Evolutionary conservation across 2,888 invertebrate genomes (phyloP).

Genomic region (Coleophora deauratella): DNA sequence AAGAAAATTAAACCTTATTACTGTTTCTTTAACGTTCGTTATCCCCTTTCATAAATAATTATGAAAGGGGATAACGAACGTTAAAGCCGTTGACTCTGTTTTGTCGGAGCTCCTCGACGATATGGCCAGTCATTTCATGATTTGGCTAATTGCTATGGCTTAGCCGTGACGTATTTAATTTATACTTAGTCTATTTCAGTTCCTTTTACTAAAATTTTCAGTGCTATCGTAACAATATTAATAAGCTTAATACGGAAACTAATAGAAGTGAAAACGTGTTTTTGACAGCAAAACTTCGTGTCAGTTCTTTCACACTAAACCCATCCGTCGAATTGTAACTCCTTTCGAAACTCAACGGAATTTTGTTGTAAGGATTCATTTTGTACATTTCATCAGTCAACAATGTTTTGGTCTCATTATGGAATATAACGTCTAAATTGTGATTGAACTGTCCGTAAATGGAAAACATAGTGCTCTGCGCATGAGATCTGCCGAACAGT

Average conservation of each 20-base stretch:
- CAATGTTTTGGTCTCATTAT: slow-evolving; percentile 65
- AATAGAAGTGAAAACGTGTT: slow-evolving; percentile 27
- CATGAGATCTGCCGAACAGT: slow-evolving; percentile 77
- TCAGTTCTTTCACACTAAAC: slow-evolving; percentile 31
- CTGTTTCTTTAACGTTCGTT: no score
- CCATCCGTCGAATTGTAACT: slow-evolving; percentile 30
- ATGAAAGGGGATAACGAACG: no score
- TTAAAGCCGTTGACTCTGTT: no score
- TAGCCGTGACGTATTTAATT: no score
- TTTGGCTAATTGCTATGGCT: no score
- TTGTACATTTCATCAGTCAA: slow-evolving; percentile 36
- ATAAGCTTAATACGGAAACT: slow-evolving; percentile 36
- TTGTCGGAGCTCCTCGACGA: no score
- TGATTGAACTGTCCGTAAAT: slow-evolving; percentile 81
- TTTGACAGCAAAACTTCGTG: slow-evolving; percentile 31
- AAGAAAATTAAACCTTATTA: no score
- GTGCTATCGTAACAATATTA: slow-evolving; percentile 13
- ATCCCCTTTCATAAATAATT: no score
- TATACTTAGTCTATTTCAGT: no score
- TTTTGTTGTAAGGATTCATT: slow-evolving; percentile 45
- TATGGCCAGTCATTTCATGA: no score
- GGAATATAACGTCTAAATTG: slow-evolving; percentile 77
- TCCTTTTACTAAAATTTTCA: no score
- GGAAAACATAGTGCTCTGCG: slow-evolving; percentile 76
- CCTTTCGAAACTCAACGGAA: slow-evolving; percentile 55